phyloP scores from a whole-genome alignment of 2,888 invertebrate genomes.

The Dichetophora obliterata region DNA sequence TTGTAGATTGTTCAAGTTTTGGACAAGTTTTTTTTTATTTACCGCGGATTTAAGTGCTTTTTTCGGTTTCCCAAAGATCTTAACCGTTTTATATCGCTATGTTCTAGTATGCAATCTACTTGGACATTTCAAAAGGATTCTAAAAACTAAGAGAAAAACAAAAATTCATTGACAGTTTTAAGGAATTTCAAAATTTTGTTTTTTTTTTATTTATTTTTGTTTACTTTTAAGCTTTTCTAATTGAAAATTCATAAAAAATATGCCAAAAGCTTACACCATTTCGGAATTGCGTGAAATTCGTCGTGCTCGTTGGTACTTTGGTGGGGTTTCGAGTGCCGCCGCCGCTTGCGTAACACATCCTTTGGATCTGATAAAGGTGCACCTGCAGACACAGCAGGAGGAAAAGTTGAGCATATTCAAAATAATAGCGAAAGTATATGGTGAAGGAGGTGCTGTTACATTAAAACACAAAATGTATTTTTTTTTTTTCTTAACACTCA shows the following conservation, averaged over 20 bases:
- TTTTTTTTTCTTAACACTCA: no score
- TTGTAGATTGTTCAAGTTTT: no score
- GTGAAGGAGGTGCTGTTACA: constrained; percentile 79
- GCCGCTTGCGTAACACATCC: constrained; percentile 97
- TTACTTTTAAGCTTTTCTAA: constrained; percentile 5
- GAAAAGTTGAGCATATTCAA: constrained; percentile 80
- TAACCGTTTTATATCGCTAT: no score
- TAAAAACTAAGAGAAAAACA: no score
- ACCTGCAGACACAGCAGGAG: constrained; percentile 85
- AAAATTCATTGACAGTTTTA: no score
- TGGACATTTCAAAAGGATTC: no score
- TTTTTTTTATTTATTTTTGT: constrained; percentile 41
- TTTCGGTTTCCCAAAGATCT: no score
- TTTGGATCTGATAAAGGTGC: constrained; percentile 93
- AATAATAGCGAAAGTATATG: constrained; percentile 81
- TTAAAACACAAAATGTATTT: background rate
- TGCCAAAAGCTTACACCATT: no score
- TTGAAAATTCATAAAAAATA: no score
- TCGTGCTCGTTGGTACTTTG: constrained; percentile 89
- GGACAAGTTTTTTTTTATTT: no score
- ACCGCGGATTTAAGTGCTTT: no score
- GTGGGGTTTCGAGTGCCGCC: constrained; percentile 93
- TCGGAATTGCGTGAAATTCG: constrained; percentile 43
- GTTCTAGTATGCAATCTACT: no score
- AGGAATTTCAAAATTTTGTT: background rate